Percentiles rank a stretch among this genome's conserved stretches.
Conservation (phyloP, 2,113 vertebrate species). For the Heterocephalus glaber region DNA sequence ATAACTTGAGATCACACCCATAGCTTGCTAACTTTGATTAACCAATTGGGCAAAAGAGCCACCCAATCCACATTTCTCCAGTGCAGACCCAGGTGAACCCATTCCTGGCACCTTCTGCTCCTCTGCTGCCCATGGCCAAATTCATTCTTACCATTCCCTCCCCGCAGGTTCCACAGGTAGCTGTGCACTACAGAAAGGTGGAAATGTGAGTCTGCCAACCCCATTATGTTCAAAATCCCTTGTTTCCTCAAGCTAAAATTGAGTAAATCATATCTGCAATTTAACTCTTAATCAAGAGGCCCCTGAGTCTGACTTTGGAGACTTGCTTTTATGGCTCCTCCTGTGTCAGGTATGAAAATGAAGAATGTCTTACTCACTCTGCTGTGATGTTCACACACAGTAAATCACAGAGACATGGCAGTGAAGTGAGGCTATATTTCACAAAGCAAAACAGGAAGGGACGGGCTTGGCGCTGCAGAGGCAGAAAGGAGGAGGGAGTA, state of each 20-base stretch:
- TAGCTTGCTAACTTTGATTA: background rate
- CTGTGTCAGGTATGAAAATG: conserved; percentile 72
- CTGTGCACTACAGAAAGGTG: background rate
- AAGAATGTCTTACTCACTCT: conserved; percentile 52
- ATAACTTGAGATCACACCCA: background rate
- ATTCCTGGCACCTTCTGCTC: background rate
- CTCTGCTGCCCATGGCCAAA: background rate
- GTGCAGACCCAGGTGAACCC: background rate
- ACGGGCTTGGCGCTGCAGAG: background rate
- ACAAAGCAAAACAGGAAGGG: background rate
- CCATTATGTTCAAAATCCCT: conserved; percentile 69
- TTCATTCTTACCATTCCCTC: background rate
- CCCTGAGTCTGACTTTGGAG: conserved; percentile 80
- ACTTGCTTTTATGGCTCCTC: conserved; percentile 75
- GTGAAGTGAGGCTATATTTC: conserved; percentile 14
- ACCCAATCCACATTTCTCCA: background rate
- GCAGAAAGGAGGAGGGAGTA: background rate
- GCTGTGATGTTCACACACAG: fast-evolving
- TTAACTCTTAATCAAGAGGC: conserved; percentile 85
- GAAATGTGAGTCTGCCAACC: conserved; percentile 74
- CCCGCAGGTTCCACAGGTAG: fast-evolving
- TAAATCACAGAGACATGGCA: conserved; percentile 43
- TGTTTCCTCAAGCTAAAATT: conserved; percentile 81
- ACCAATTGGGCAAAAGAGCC: background rate
- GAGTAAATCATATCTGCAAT: conserved; percentile 82